Conservation (phyloP, 2,113 vertebrate species). For the Tauraco erythrolophus region DNA sequence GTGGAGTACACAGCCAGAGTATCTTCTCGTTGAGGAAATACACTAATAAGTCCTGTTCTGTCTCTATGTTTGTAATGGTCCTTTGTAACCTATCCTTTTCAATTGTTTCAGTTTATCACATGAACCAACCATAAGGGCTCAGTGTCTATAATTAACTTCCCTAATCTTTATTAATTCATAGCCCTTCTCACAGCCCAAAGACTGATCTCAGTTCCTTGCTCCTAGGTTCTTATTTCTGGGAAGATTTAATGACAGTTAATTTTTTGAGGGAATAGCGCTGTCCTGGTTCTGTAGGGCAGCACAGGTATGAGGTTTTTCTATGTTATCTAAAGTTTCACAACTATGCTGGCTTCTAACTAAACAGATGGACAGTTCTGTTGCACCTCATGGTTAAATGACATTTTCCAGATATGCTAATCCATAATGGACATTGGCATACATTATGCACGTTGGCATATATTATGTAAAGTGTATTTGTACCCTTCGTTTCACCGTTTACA, state of each 20-base stretch:
- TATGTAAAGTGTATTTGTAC: not conserved
- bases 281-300: not conserved
- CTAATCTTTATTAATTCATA: not conserved
- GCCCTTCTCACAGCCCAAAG: not conserved
- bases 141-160: not conserved
- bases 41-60: not conserved
- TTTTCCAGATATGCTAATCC: not conserved
- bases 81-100: not conserved
- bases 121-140: not conserved
- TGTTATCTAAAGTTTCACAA: not conserved
- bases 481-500: not conserved
- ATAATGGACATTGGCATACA: not conserved
- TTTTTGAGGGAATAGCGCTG: not conserved
- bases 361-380: not conserved
- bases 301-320: not conserved
- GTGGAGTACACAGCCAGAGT: not conserved
- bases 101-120: not conserved
- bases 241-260: not conserved
- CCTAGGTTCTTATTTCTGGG: not conserved
- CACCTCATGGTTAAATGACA: not conserved
- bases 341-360: not conserved
- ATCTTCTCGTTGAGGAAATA: not conserved
- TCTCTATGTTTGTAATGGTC: not conserved
- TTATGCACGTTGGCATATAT: not conserved
- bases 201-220: not conserved